A percentile compares a stretch with the other conserved stretches of the same genome.
Conservation (phyloP, 2,888 invertebrate species). For the Cephus pygmeus region DNA sequence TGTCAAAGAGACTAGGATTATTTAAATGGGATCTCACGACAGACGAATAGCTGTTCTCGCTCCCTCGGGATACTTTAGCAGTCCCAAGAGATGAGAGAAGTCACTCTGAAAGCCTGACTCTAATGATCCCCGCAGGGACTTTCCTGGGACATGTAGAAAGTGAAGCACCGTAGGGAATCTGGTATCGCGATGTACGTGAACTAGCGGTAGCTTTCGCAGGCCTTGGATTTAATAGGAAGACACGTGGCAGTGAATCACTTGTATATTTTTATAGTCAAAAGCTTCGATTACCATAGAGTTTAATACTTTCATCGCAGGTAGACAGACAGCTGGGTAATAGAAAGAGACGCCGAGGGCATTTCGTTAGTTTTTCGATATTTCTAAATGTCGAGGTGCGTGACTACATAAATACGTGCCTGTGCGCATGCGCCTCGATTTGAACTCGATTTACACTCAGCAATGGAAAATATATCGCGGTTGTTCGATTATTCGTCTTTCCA, state of each 20-base stretch:
- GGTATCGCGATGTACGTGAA: background rate
- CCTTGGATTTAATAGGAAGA: background rate
- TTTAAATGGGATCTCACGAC: background rate
- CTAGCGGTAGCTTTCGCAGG: background rate
- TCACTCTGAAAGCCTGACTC: background rate
- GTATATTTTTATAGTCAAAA: background rate
- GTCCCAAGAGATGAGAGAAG: background rate
- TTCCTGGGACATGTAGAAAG: background rate
- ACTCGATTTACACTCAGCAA: no score
- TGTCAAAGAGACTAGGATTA: background rate
- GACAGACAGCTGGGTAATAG: background rate
- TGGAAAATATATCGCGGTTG: no score
- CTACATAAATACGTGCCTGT: no score
- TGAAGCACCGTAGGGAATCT: background rate
- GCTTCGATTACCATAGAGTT: background rate
- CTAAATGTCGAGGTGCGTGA: background rate
- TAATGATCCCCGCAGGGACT: background rate
- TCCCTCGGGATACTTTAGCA: background rate
- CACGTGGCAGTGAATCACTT: constrained; percentile 1
- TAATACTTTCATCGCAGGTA: background rate
- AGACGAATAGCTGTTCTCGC: background rate
- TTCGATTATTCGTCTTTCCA: background rate
- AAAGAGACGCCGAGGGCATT: background rate
- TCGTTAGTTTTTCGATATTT: background rate
- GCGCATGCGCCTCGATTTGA: no score